These are phyloP conservation scores for Dreissena polymorpha DNA, from an alignment of 1,140 invertebrate species.

Conservation along the genomic window DNA sequence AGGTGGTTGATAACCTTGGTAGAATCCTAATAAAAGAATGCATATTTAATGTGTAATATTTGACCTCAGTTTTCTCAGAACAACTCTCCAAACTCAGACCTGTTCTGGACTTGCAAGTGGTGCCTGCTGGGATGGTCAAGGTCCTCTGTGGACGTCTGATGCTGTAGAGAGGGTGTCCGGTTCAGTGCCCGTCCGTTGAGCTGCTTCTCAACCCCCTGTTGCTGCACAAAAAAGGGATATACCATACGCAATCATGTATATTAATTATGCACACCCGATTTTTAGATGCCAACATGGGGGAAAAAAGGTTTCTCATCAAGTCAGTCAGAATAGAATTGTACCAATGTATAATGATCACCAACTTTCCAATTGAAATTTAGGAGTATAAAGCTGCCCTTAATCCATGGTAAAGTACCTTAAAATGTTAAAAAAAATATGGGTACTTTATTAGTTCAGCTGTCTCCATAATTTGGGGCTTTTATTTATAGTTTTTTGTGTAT, in stretches of 20 bases:
- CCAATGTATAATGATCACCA: background rate
- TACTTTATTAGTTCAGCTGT: too few species aligned
- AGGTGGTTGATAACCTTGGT: too few species aligned
- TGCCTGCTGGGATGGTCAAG: conserved; percentile 68
- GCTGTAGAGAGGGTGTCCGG: conserved; percentile 59
- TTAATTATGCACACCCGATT: too few species aligned
- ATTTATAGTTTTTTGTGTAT: too few species aligned
- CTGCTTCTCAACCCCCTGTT: conserved; percentile 45
- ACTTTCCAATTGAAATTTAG: background rate
- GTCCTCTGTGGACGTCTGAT: conserved; percentile 74
- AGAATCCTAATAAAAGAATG: too few species aligned
- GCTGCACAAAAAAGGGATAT: conserved; percentile 19
- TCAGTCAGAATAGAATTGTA: background rate
- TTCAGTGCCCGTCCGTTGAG: conserved; percentile 21
- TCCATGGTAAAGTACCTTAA: too few species aligned
- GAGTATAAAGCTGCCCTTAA: background rate
- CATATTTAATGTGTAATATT: too few species aligned
- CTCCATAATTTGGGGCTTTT: too few species aligned
- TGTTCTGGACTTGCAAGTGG: conserved; percentile 66
- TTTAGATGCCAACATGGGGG: background rate
- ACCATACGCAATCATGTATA: too few species aligned
- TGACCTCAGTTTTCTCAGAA: too few species aligned
- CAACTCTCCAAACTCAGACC: conserved; percentile 42
- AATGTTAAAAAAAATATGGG: too few species aligned
- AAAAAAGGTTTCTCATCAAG: background rate